Percentiles rank a stretch among this genome's conserved stretches.
Conservation (phyloP, 1,140 invertebrate genomes). For the Heliconius melpomene region DNA sequence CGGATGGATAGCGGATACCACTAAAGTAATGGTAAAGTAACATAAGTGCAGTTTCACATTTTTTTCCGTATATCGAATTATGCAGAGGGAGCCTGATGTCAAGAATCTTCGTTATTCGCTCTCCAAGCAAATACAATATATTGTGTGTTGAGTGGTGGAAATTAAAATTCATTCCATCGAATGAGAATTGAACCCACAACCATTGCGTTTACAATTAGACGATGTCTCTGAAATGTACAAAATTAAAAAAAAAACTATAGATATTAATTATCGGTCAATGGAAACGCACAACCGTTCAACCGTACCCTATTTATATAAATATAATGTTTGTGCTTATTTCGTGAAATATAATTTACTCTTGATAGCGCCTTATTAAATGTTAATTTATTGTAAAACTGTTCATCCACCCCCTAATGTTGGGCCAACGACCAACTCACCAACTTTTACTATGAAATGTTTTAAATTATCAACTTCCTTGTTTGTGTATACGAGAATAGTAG, state of each 20-base stretch:
- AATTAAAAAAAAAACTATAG: neutral
- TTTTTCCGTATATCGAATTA: too few relatives aligned
- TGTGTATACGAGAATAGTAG: too few relatives aligned
- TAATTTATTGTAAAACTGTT: conserved; percentile 55
- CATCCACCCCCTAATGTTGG: conserved; percentile 38
- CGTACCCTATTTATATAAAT: conserved; percentile 59
- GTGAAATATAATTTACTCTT: conserved; percentile 45
- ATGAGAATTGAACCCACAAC: neutral
- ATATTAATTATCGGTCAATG: conserved; percentile 33
- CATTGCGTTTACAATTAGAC: neutral
- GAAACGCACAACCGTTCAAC: conserved; percentile 46
- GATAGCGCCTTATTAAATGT: conserved; percentile 52
- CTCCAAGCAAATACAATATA: too few relatives aligned
- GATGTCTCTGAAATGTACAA: neutral
- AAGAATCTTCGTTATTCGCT: too few relatives aligned
- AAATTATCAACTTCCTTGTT: neutral
- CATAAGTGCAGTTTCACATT: too few relatives aligned
- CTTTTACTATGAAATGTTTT: neutral
- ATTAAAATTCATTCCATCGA: too few relatives aligned
- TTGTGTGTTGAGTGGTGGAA: too few relatives aligned
- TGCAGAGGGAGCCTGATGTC: too few relatives aligned
- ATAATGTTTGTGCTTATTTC: conserved; percentile 55
- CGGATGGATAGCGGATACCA: too few relatives aligned
- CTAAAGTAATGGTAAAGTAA: neutral
- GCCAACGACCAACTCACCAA: conserved; percentile 40